phyloP scores from a whole-genome alignment of 2,888 invertebrate genomes.

The Drosophila parthenogenetica region DNA sequence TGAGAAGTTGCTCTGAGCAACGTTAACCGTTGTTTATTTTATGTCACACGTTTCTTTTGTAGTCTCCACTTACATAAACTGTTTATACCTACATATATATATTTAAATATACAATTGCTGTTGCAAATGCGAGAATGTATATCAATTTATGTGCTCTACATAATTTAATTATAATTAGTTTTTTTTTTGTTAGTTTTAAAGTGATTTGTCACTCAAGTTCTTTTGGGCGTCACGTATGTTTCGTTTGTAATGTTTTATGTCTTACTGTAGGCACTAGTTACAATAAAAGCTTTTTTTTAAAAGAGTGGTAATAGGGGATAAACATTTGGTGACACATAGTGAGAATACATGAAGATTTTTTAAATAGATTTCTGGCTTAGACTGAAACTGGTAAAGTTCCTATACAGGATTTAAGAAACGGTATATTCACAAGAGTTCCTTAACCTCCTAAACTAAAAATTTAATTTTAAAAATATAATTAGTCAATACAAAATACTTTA shows the following conservation, averaged over 20 bases:
- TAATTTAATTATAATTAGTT: slow-evolving; percentile 62
- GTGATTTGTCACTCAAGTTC: slow-evolving; percentile 51
- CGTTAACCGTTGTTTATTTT: slow-evolving; percentile 61
- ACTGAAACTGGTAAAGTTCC: neutral
- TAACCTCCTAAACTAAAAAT: too few species aligned
- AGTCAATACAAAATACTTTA: too few species aligned
- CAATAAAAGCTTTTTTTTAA: slow-evolving; percentile 2
- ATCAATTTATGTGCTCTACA: slow-evolving; percentile 55
- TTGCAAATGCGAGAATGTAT: slow-evolving; percentile 25
- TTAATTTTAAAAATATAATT: too few species aligned
- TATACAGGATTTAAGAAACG: neutral
- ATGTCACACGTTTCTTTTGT: slow-evolving; percentile 50
- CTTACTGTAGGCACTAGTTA: neutral
- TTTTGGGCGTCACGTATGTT: slow-evolving; percentile 44
- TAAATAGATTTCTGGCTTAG: neutral
- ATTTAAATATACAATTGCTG: neutral
- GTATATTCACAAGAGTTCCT: too few species aligned
- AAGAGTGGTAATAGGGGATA: neutral
- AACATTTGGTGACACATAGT: neutral
- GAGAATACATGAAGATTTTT: neutral
- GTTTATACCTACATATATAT: neutral
- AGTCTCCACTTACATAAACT: neutral
- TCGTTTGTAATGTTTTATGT: slow-evolving; percentile 1
- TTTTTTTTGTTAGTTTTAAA: slow-evolving; percentile 14
- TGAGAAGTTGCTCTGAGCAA: slow-evolving; percentile 46